Conservation (phyloP, 2,113 vertebrate genomes). For the Daboia siamensis region DNA sequence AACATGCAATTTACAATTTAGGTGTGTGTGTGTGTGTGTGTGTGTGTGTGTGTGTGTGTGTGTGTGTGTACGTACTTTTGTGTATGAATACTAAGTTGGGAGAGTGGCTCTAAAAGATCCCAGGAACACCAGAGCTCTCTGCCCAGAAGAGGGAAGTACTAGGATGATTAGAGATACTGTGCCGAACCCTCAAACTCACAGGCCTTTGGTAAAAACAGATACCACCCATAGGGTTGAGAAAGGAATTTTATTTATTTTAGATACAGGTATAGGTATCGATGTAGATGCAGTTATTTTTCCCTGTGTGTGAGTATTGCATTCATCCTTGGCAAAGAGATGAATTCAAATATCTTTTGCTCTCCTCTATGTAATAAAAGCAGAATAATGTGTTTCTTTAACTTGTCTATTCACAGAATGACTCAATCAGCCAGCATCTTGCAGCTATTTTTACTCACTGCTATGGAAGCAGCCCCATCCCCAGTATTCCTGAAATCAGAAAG, state of each 20-base stretch:
- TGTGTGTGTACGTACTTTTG: too few relatives aligned
- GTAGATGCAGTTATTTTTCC: background rate
- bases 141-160: background rate
- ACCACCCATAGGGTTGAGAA: background rate
- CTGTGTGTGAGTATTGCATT: fast-evolving
- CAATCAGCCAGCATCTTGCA: constrained; percentile 85
- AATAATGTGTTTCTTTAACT: background rate
- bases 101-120: background rate
- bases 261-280: background rate
- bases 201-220: background rate
- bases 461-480: constrained; percentile 85
- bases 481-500: constrained; percentile 81
- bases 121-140: background rate
- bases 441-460: constrained; percentile 91
- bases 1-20: background rate
- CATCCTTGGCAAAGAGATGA: background rate
- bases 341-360: background rate
- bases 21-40: background rate
- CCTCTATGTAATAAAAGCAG: background rate
- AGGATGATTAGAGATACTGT: background rate
- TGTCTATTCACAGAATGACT: constrained; percentile 78
- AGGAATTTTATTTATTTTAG: background rate
- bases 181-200: background rate
- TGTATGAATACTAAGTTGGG: background rate
- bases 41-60: too few relatives aligned